Percentiles rank a stretch among this genome's conserved stretches.
These are phyloP conservation scores for Cephus cinctus DNA, from an alignment of 1,140 invertebrate genomes.

Conservation along the genomic window DNA sequence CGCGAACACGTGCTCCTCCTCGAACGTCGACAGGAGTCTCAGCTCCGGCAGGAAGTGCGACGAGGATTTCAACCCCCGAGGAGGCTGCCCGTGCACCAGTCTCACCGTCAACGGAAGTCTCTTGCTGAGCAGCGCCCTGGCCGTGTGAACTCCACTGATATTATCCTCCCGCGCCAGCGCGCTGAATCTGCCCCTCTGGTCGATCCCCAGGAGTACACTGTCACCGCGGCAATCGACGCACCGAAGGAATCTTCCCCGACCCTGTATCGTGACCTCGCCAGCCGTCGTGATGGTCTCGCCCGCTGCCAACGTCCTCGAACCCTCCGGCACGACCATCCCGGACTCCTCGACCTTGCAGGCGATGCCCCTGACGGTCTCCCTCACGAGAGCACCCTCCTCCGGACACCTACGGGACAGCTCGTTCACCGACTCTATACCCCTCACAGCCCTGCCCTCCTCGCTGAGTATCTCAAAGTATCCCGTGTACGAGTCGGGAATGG, in stretches of 20 bases:
- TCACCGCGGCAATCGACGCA: slow-evolving; percentile 85
- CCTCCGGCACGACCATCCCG: slow-evolving; percentile 68
- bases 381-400: slow-evolving; percentile 75
- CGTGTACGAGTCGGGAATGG: slow-evolving; percentile 86
- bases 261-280: slow-evolving; percentile 66
- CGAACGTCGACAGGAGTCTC: slow-evolving; percentile 78
- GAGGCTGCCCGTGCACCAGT: slow-evolving; percentile 83
- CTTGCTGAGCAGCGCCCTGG: slow-evolving; percentile 81
- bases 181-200: slow-evolving; percentile 87
- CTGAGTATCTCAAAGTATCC: slow-evolving; percentile 93
- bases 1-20: slow-evolving; percentile 80
- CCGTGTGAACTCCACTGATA: slow-evolving; percentile 89
- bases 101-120: slow-evolving; percentile 87
- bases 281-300: slow-evolving; percentile 77
- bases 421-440: slow-evolving; percentile 84
- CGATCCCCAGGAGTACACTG: slow-evolving; percentile 77
- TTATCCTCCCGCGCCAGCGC: slow-evolving; percentile 87
- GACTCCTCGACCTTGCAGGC: slow-evolving; percentile 64
- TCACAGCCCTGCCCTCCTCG: slow-evolving; percentile 86
- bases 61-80: slow-evolving; percentile 74
- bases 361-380: slow-evolving; percentile 83
- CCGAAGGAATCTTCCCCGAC: slow-evolving; percentile 75
- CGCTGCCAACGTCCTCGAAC: slow-evolving; percentile 63
- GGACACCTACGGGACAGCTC: slow-evolving; percentile 78
- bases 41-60: slow-evolving; percentile 81